Evolutionary conservation across 2,888 invertebrate species (phyloP), one percentile per base, ranked within the genome.

Genomic region (Polydrusus tereticollis): DNA sequence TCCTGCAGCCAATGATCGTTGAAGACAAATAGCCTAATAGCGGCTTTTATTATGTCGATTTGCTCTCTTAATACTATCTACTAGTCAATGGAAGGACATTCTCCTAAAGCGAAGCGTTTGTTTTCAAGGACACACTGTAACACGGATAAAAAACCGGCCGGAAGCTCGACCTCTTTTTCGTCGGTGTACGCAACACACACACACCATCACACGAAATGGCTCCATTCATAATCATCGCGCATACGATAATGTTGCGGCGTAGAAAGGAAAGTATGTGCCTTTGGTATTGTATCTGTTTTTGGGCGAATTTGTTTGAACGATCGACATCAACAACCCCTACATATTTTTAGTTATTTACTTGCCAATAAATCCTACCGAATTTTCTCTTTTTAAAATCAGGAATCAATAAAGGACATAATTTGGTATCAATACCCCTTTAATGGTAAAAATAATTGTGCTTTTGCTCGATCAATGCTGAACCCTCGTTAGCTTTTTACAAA

Each of bases 121-220:
- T 68, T 68, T 60, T 60, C 60, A 68, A 60, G 60, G 68, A 68
- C 68, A 66, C 66, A 43, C 45, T 66, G 58, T 64, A 68, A 59
- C 36, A 59, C 50, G 59, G 60, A 59, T 59, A 50, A 68, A 68
- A 60, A 66, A 57, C 57, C 65, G 57, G 36, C 66, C 72, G 72
- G 72, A 72, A 72, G 50, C 68, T 64, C 68, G 72, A 72, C 72
- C 72, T 64, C 68, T 45, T 65, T 66, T 68, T 64, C 67, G 67
- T 23, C 52, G 41, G 47, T 58, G 43, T 50, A 62, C 62, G 63
- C 66, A 47, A n/a, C n/a, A n/a, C n/a, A n/a, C n/a, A n/a, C n/a
- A n/a, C n/a, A n/a, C n/a, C n/a, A n/a, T n/a, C 47, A 33, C 64
- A 64, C 64, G 65, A 70, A 66, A 71, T 60, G 65, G 52, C 33